These are phyloP conservation scores for Sebastes aleutianus DNA, from an alignment of 2,797 vertebrate genomes.

Conservation along the genomic window DNA sequence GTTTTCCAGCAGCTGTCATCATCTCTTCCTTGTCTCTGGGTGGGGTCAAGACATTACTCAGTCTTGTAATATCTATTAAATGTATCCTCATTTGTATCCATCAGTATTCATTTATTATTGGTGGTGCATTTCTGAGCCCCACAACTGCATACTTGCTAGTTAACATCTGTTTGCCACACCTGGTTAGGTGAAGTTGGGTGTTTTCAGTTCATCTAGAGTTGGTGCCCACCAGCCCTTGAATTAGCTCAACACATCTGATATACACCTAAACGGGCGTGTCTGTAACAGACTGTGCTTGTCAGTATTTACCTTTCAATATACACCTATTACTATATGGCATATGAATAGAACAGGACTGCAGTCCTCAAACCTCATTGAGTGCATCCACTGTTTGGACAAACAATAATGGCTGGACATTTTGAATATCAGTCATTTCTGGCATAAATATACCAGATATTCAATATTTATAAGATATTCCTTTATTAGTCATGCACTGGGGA, in stretches of 20 bases:
- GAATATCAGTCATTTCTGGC: neutral
- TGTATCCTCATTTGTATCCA: neutral
- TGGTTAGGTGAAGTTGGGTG: neutral
- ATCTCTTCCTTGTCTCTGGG: neutral
- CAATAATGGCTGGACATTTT: neutral
- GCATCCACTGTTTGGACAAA: neutral
- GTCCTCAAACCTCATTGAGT: neutral
- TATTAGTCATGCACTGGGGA: accelerated
- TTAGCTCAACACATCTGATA: neutral
- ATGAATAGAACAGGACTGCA: no score
- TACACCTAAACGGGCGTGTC: neutral
- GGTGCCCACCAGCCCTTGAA: neutral
- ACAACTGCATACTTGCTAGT: neutral
- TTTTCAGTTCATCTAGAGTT: neutral
- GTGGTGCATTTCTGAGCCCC: neutral
- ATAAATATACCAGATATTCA: neutral
- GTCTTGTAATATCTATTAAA: neutral
- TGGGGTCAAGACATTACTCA: conserved; percentile 6
- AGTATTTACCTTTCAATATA: neutral
- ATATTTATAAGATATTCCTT: no score
- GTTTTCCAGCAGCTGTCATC: neutral
- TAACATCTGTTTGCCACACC: neutral
- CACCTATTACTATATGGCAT: neutral
- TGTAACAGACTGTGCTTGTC: neutral
- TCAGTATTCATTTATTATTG: neutral